Conservation (phyloP, 1,140 invertebrate genomes). For the Scaptomyza montana region DNA sequence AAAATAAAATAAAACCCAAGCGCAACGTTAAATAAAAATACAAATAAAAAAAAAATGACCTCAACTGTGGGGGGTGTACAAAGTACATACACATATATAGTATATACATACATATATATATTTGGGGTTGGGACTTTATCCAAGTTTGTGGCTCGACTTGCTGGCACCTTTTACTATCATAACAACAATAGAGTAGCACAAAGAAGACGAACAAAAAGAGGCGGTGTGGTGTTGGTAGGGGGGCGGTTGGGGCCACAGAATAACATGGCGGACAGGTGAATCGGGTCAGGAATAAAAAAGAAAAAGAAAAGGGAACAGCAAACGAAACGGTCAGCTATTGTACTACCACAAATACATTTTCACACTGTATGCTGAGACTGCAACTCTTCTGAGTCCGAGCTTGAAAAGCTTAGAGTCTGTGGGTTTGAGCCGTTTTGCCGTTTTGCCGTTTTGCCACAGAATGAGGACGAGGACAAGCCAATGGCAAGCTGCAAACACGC, state of each 20-base stretch:
- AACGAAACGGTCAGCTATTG: slow-evolving; percentile 34
- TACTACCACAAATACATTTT: slow-evolving; percentile 24
- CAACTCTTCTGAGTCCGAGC: slow-evolving; percentile 1
- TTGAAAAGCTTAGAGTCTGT: slow-evolving; percentile 30
- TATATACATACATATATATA: too few relatives aligned
- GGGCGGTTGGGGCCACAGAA: background rate
- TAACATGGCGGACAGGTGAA: slow-evolving; percentile 64
- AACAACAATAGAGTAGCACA: slow-evolving; percentile 65
- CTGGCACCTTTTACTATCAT: slow-evolving; percentile 73
- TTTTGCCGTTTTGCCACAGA: slow-evolving; percentile 11
- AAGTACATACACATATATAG: background rate
- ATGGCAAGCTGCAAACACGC: slow-evolving; percentile 69
- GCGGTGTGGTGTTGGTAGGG: background rate
- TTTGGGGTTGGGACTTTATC: slow-evolving; percentile 31
- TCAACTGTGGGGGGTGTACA: background rate
- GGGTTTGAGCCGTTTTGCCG: slow-evolving; percentile 16
- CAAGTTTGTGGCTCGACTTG: slow-evolving; percentile 52
- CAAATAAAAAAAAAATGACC: slow-evolving; percentile 38
- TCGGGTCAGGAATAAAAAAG: slow-evolving; percentile 50
- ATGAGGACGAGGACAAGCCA: slow-evolving; percentile 60
- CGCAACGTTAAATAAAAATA: slow-evolving; percentile 21
- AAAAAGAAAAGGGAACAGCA: slow-evolving; percentile 15
- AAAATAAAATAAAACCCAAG: slow-evolving; percentile 16
- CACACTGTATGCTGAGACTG: slow-evolving; percentile 4
- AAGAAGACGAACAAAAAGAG: slow-evolving; percentile 37